Evolutionary conservation across 2,797 vertebrate genomes (phyloP), one percentile per base, ranked within the genome.

Genomic region (Gymnodraco acuticeps): DNA sequence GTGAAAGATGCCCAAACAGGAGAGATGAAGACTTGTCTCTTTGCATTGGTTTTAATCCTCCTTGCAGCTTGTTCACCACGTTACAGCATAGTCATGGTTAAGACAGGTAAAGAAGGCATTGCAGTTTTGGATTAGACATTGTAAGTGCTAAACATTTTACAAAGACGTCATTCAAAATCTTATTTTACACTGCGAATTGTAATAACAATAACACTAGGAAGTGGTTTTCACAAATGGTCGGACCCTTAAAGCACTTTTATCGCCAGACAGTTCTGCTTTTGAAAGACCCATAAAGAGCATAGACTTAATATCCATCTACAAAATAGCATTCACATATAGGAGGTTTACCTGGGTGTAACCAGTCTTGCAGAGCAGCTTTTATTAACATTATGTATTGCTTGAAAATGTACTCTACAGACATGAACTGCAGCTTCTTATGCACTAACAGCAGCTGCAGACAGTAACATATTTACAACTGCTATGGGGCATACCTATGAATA

Each of bases 351-450:
- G 4, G 62, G 47, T 72, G 54, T 38, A 27, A 62, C 10, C 31
- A 48, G 60, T 45, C 16, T 52, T 58, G 76, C n/a, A 75, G n/a
- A 43, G 62, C 43, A 80, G 73, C 47, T 78, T 85, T 87, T 86
- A 73, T 80, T 62, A 72, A 65, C 23, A 72, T 41, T 71, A 61
- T 65, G 27, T 80, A 23, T 19, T 48, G 45, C 54, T 41, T 62
- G 63, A 54, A 79, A 69, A 70, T 50, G 48, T 68, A 62, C 51
- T 45, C 50, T 42, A 31, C 31, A 85, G 41, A 45, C 52, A 71
- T 23, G 23, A 82, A 73, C 66, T 70, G 68, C 63, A 71, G 33
- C 56, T 59, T 69, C 41, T n/a, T 55, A 70, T 61, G 33, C 61
- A 72, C 56, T 83, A 69, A 81, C 80, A 77, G 55, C 23, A 64